Base-by-base conservation (phyloP, 2,888 invertebrate species). In the Oxystoma pomonae region DNA sequence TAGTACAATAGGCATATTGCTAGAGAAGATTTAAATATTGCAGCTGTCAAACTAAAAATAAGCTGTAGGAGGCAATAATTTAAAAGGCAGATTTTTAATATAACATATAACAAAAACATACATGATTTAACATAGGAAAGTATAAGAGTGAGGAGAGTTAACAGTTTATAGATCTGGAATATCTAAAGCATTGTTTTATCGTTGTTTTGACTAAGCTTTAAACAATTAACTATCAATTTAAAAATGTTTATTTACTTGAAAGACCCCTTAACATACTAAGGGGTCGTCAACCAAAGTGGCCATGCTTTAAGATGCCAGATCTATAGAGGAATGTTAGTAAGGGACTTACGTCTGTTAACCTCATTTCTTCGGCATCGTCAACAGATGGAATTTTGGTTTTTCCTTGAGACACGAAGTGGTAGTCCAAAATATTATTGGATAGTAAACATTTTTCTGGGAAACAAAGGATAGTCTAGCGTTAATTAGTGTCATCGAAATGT, bases 351-450 rank as follows among this genome's bases (percentile, higher is more conserved):
- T 95, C 94, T 75, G 94, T 93, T 76, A 93, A 85, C 70, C 69
- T 58, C 85, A 90, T 90, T 89, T 98, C 98, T 83, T 97, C 98
- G 77, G 87, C 89, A 83, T 98, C 98, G 85, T 98, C 96, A 76
- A 98, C 90, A 83, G 88, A 90, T 79, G 98, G 96, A 82, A 99
- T 97, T 77, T 90, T 91, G 80, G 90, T 89, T 87, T 96, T 96
- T 86, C 98, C 98, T 89, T 98, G 98, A 76, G 96, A 86, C 79
- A 97, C 93, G 89, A 91, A 96, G 87, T 87, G 83, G 88, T 98
- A 98, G 84, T 95, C 93, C 85, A 90, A 85, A 85, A 96, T 89
- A 86, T 96, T 90, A 82, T 95, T 88, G 77, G 88, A 89, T 79
- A 97, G 88, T 76, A 87, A 78, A 86, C 94, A 91, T 78, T 83